phyloP scores from a whole-genome alignment of 2,113 vertebrate genomes.

The Tachysurus vachellii region DNA sequence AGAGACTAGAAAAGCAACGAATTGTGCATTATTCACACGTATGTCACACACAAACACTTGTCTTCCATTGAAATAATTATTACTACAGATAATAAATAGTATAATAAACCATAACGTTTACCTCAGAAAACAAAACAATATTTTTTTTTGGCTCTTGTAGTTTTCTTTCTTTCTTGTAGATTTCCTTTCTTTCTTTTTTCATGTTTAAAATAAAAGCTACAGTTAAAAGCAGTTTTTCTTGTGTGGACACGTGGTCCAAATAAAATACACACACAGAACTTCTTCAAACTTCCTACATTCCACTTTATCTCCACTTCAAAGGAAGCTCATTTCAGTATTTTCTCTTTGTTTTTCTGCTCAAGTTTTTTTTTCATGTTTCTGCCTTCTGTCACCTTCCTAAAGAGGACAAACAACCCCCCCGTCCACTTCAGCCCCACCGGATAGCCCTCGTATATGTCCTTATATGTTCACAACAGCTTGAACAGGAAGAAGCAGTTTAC shows the following conservation, averaged over 20 bases:
- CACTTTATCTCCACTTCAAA: conserved; percentile 52
- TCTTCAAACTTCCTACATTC: background rate
- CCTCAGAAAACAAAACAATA: background rate
- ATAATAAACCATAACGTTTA: background rate
- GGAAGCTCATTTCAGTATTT: conserved; percentile 54
- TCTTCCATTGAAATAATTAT: background rate
- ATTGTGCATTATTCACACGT: conserved; percentile 3
- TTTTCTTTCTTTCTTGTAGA: background rate
- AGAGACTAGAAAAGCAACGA: background rate
- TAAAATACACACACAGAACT: background rate
- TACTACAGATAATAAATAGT: background rate
- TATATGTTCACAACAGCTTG: conserved; percentile 71
- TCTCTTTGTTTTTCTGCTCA: conserved; percentile 48
- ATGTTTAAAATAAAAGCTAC: background rate
- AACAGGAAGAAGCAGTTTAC: conserved; percentile 66
- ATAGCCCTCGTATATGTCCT: conserved; percentile 59
- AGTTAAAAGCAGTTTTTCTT: background rate
- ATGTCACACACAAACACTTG: background rate
- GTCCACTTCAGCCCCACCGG: conserved; percentile 37
- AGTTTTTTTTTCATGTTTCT: conserved; percentile 46
- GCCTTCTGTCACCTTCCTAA: conserved; percentile 53
- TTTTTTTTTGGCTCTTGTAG: background rate
- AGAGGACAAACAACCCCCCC: conserved; percentile 63
- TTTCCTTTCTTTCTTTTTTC: background rate
- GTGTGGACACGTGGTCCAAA: background rate